These are phyloP conservation scores for Drosophila jambulina DNA, from an alignment of 1,140 invertebrate genomes.

Conservation along the genomic window DNA sequence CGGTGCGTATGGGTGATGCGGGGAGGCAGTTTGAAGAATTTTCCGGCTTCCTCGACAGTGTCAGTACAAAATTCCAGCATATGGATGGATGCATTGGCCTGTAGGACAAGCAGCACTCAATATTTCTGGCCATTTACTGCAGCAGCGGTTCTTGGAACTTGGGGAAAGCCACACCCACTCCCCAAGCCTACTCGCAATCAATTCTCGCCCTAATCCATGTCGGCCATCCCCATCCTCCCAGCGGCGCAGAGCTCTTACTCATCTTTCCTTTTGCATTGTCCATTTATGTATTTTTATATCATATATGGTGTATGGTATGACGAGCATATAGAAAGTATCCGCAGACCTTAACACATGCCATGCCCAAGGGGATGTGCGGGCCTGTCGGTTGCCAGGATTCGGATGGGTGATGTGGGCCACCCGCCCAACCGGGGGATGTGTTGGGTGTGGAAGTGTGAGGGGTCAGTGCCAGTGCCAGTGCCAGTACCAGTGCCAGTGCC, in stretches of 20 bases:
- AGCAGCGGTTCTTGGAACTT: conserved; percentile 31
- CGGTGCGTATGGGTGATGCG: conserved; percentile 45
- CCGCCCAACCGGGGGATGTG: not conserved
- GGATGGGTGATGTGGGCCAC: conserved; percentile 24
- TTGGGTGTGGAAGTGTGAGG: not conserved
- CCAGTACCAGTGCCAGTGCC: conserved; percentile 30
- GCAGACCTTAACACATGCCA: conserved; percentile 59
- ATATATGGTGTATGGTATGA: conserved; percentile 44
- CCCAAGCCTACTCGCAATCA: conserved; percentile 29
- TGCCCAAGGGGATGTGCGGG: conserved; percentile 49
- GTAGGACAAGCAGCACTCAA: conserved; percentile 23
- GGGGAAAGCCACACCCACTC: conserved; percentile 18
- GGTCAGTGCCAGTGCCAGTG: conserved; percentile 23
- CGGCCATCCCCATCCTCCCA: conserved; percentile 7
- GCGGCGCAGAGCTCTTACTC: conserved; percentile 35
- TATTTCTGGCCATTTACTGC: conserved; percentile 44
- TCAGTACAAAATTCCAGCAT: conserved; percentile 48
- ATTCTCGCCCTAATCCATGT: conserved; percentile 44
- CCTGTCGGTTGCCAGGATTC: conserved; percentile 43
- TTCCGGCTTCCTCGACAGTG: conserved; percentile 36
- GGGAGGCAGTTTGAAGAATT: conserved; percentile 25
- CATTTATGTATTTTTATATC: conserved; percentile 67
- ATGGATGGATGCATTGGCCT: conserved; percentile 45
- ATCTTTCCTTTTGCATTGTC: conserved; percentile 56
- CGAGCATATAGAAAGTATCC: conserved; percentile 58